These are phyloP conservation scores for Aptenodytes forsteri DNA, from an alignment of 2,113 vertebrate genomes.

Conservation along the genomic window DNA sequence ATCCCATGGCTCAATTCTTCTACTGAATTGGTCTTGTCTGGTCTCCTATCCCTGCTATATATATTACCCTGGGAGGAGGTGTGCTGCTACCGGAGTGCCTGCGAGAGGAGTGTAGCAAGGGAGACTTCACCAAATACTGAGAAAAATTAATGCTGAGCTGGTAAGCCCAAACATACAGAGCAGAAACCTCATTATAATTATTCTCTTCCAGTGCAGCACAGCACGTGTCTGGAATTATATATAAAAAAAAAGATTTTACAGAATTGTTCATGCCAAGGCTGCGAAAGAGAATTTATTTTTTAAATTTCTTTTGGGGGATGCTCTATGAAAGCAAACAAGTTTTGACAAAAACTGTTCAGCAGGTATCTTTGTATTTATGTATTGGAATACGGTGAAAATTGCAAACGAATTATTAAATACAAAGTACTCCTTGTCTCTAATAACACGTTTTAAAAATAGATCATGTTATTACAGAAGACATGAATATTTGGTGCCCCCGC, in stretches of 20 bases:
- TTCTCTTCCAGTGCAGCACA: neutral
- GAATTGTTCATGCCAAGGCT: neutral
- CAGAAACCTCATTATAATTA: neutral
- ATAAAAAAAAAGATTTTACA: neutral
- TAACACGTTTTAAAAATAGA: neutral
- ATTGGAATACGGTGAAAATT: neutral
- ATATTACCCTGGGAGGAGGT: neutral
- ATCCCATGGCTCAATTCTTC: neutral
- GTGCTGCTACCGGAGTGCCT: neutral
- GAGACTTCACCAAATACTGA: neutral
- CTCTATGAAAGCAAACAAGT: neutral
- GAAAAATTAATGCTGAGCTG: neutral
- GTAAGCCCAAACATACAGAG: neutral
- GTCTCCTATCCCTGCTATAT: neutral
- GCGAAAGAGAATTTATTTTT: neutral
- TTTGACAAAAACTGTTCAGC: neutral
- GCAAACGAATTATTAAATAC: neutral
- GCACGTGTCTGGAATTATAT: neutral
- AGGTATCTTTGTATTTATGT: neutral
- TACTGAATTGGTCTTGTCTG: neutral
- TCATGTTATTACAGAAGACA: neutral
- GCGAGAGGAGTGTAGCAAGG: neutral
- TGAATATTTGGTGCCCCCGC: neutral
- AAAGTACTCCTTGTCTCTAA: neutral
- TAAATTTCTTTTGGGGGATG: neutral